Evolutionary conservation across 2,113 vertebrate species (phyloP), one percentile per base, ranked within the genome.

Genomic region (Chionis minor): DNA sequence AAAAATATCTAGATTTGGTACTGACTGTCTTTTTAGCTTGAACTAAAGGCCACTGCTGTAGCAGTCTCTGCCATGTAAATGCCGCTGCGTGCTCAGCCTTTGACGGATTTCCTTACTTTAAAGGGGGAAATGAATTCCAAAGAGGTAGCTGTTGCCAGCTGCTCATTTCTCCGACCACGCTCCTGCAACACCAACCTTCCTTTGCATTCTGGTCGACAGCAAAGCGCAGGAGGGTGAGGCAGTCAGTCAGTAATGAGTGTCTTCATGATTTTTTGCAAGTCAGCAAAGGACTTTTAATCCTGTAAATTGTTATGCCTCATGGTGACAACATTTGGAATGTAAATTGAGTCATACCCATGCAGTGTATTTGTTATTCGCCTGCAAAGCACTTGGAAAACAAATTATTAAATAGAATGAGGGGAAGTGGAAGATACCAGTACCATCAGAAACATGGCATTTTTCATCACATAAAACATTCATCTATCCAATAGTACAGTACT

Each of bases 341-440:
- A 77, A 78, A 90, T 38, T 24, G 24, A 91, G 54, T 92, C 89
- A 94, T 10, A 91, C 12, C 62, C 83, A 8, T 8, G 45, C 86
- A 65, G 85, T 13, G 81, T 77, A 71, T 86, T 24, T 45, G 85
- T 92, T 63, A 26, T 52, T 81, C 67, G 78, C 70, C 71, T 93
- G 86, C 65, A 93, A 80, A 95, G 75, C 26, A 67, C 73, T 71
- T 35, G 85, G 79, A 96, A 92, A 83, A 80, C 70, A 58, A 88
- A 33, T 45, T 79, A 91, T 44, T 81, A 82, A 96, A 86, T 9
- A 8, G 45, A 79, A 27, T 0, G 0, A 66, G 45, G 45, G 28
- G 10, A 73, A 77, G 54, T 11, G 14, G 55, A 79, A 94, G 92
- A 93, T 5, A 69, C 17, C 55, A 32, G 7, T 8, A 12, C 38